Base-by-base conservation (phyloP, 2,797 vertebrate genomes). In the Coregonus ussuriensis region DNA sequence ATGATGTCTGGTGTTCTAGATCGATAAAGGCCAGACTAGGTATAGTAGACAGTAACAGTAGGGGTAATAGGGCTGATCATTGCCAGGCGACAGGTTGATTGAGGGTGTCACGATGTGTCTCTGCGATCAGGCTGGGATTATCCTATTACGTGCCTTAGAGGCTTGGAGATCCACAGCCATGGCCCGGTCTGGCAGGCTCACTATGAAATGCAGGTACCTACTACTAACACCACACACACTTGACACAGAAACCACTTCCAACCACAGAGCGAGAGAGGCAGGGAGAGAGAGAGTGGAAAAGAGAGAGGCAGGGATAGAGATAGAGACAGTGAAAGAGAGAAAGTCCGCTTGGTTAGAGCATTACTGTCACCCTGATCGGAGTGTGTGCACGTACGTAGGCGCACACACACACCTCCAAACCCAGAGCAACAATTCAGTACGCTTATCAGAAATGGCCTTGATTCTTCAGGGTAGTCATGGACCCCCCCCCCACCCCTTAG, bases 11-110 rank as follows among this genome's bases (percentile, higher is more conserved):
- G 41, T 47, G 41, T 13, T 47, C 41, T 13, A 47, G 41, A 47
- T 47, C 41, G 9, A 47, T 47, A 11, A 2, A 47, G 41, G 9
- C 41, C 41, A 47, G 41, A 47, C 41, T 47, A 13, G 41, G 41
- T 47, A 6, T 25, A 63, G 21, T 25, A 67, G 62, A 11, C 25
- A 11, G 21, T 25, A 21, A 25, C 5, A 63, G 21, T 25, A 25
- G 59, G 11, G n/a, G 3, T 62, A 62, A 6, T 15, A 71, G 75
- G 65, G 6, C 33, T 53, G 59, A 31, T 9, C 79, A 87, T 79
- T 77, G 85, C 75, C 82, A 77, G 59, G 70, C 52, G 78, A 86
- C 80, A 68, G 80, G 74, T 68, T 88, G 84, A 86, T n/a, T 77
- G 82, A 83, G 80, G 77, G 82, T 79, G 76, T 79, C 79, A 84